Conservation (phyloP, 2,113 vertebrate genomes). For the Marcusenius ussheri region DNA sequence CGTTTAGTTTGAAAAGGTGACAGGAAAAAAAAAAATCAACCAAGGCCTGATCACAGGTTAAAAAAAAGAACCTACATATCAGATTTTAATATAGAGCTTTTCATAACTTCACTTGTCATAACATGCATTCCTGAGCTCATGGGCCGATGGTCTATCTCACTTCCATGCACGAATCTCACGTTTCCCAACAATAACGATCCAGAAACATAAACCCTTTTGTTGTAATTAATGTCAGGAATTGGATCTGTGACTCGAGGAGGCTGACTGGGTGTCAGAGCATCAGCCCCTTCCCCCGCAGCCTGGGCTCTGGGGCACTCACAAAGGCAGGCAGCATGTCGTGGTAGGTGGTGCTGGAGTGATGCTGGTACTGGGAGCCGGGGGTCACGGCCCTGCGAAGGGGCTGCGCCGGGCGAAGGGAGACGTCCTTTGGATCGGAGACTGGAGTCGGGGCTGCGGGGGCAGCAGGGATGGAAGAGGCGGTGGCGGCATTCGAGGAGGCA, state of each 20-base stretch:
- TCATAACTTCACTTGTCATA: not conserved
- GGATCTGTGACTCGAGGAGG: not conserved
- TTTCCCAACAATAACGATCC: not conserved
- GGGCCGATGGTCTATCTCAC: not conserved
- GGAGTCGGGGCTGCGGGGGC: conserved; percentile 41
- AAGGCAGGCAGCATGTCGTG: conserved; percentile 98
- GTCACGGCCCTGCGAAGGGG: conserved; percentile 72
- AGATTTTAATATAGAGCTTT: not conserved
- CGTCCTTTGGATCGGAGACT: conserved; percentile 75
- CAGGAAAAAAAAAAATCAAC: not conserved
- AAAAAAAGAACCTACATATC: not conserved
- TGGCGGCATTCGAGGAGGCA: conserved; percentile 24
- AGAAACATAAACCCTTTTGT: not conserved
- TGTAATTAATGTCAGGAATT: not conserved
- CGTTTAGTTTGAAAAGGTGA: not conserved
- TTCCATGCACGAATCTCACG: not conserved
- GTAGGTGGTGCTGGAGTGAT: conserved; percentile 86
- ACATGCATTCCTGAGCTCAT: not conserved
- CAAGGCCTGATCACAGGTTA: not conserved
- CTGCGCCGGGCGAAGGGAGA: conserved; percentile 81
- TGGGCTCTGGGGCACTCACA: conserved; percentile 62
- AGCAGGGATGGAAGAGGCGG: conserved; percentile 27
- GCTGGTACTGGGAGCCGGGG: conserved; percentile 78
- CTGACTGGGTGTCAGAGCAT: not conserved
- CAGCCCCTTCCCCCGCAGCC: not conserved